Conservation (phyloP, 2,113 vertebrate species). For the Centrocercus urophasianus region DNA sequence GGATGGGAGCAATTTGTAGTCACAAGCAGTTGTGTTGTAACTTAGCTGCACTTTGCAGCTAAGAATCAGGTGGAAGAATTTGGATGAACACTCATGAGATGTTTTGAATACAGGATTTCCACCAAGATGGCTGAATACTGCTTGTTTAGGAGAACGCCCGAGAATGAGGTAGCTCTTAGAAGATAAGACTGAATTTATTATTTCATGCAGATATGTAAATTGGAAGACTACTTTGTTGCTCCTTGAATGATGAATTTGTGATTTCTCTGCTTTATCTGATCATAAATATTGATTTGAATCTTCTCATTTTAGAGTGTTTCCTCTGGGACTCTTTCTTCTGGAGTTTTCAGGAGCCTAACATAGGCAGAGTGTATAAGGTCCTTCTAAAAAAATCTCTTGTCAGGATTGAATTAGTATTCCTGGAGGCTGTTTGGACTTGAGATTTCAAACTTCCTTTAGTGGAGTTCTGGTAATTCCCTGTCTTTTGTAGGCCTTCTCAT, state of each 20-base stretch:
- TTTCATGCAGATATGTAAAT: not conserved
- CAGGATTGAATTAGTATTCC: not conserved
- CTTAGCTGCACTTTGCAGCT: not conserved
- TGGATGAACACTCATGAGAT: not conserved
- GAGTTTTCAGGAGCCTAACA: not conserved
- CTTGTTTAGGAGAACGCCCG: not conserved
- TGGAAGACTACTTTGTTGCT: not conserved
- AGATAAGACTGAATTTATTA: not conserved
- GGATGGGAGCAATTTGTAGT: slow-evolving; percentile 14
- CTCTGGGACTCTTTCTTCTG: not conserved
- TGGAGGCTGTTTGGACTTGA: not conserved
- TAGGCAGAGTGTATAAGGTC: not conserved
- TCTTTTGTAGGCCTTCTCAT: not conserved
- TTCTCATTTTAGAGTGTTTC: not conserved
- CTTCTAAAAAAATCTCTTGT: not conserved
- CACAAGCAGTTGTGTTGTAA: not conserved
- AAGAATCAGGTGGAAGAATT: not conserved
- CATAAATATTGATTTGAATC: not conserved
- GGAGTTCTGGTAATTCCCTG: not conserved
- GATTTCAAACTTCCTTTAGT: not conserved
- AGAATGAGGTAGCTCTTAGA: not conserved
- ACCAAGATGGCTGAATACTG: not conserved
- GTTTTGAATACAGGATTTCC: not conserved
- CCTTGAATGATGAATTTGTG: not conserved
- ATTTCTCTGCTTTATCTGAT: not conserved